Evolutionary conservation across 2,113 vertebrate species (phyloP), one percentile per base, ranked within the genome.

Genomic region (Myrmecobius fasciatus): DNA sequence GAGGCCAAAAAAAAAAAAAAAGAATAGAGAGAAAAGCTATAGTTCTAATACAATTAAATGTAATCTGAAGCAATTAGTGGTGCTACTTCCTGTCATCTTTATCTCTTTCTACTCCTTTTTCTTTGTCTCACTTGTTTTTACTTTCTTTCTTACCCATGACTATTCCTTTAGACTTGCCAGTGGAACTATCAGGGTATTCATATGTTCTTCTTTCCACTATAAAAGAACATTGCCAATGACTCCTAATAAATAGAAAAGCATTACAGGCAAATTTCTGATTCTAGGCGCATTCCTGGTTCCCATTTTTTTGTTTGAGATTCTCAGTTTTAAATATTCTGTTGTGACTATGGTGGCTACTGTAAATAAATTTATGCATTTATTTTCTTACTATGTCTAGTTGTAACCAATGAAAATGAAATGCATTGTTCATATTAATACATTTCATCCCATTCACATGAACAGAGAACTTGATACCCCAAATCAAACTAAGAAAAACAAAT

Each of bases 401-500:
- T 26, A 54, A 7, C 53, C 25, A 54, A 26, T 54, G 25, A 54
- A 54, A 25, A 53, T 53, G 53, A 54, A 54, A 54, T 54, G 53
- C 8, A 26, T 10, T 54, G 53, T 26, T 54, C 53, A 26, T 26
- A 54, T 54, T 26, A 54, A 26, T 54, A 54, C 25, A 54, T 54
- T 54, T 54, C 25, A 54, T 54, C 25, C 53, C 25, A 54, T 54
- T 54, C n/a, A 90, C 25, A 67, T 88, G 10, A 89, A 93, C 92
- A 96, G 36, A 93, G 89, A 93, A 96, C 53, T 8, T 54, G 25
- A 9, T 54, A 54, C 1, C 46, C 96, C 54, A 53, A 92, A 95
- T 92, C 47, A 91, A 24, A 95, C 43, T n/a, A 92, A 89, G 46
- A 97, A 28, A 92, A 94, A 95, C 49, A 96, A 28, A 31, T 52